Conservation (phyloP, 1,140 invertebrate species). For the Megalonaias nervosa region DNA sequence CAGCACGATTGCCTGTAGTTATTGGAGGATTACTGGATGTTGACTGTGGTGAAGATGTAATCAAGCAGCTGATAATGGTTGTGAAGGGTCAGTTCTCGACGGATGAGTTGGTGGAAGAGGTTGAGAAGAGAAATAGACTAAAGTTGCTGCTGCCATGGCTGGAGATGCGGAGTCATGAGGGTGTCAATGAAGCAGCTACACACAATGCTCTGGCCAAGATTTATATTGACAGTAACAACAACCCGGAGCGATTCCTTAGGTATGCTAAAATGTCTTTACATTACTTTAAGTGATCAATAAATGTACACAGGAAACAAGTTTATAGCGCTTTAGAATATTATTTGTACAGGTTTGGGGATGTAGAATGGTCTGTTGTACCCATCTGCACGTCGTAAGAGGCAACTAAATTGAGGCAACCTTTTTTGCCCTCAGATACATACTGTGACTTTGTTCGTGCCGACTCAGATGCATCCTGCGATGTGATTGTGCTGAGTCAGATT, state of each 20-base stretch:
- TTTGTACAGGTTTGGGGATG: too few relatives aligned
- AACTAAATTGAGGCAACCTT: too few relatives aligned
- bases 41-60: conserved; percentile 99
- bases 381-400: too few relatives aligned
- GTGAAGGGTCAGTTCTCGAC: conserved; percentile 98
- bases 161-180: conserved; percentile 97
- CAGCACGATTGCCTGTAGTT: conserved; percentile 96
- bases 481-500: too few relatives aligned
- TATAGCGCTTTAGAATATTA: too few relatives aligned
- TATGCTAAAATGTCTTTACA: conserved; percentile 16
- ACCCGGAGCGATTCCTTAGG: conserved; percentile 97
- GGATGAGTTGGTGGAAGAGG: conserved; percentile 98
- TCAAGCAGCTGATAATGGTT: conserved; percentile 98
- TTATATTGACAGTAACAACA: conserved; percentile 99
- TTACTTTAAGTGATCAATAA: too few relatives aligned
- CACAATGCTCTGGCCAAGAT: conserved; percentile 99
- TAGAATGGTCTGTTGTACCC: too few relatives aligned
- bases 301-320: too few relatives aligned
- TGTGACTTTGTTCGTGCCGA: too few relatives aligned
- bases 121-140: conserved; percentile 93
- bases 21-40: conserved; percentile 98
- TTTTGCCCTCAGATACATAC: too few relatives aligned
- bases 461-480: too few relatives aligned
- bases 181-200: conserved; percentile 95
- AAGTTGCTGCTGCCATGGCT: conserved; percentile 97